These are phyloP conservation scores for Apamea monoglypha DNA, from an alignment of 2,888 invertebrate species.

Conservation along the genomic window DNA sequence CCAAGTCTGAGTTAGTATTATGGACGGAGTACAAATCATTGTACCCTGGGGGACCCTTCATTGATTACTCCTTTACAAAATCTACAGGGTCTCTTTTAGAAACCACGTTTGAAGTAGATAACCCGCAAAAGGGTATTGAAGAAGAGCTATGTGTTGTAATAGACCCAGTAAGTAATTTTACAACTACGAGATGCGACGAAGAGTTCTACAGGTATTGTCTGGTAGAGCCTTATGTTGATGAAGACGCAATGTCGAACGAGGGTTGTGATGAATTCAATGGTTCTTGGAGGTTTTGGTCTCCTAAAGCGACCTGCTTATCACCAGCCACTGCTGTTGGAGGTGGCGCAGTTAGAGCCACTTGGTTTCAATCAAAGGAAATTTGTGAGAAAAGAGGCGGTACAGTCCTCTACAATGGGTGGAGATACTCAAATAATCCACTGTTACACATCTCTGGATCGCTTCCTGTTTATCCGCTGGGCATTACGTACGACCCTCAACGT, in stretches of 20 bases:
- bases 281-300: slow-evolving; percentile 79
- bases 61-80: slow-evolving; percentile 82
- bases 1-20: slow-evolving; percentile 73
- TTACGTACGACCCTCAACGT: slow-evolving; percentile 72
- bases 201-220: slow-evolving; percentile 84
- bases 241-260: slow-evolving; percentile 68
- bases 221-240: slow-evolving; percentile 77
- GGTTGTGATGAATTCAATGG: slow-evolving; percentile 75
- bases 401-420: slow-evolving; percentile 84
- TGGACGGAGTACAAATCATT: slow-evolving; percentile 86
- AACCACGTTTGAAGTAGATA: slow-evolving; percentile 74
- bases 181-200: slow-evolving; percentile 80
- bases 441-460: slow-evolving; percentile 66
- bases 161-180: slow-evolving; percentile 78
- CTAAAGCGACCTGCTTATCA: slow-evolving; percentile 80
- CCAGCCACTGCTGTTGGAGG: slow-evolving; percentile 74
- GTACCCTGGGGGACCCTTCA: slow-evolving; percentile 85
- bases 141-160: slow-evolving; percentile 82
- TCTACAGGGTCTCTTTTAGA: slow-evolving; percentile 74
- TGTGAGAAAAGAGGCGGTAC: slow-evolving; percentile 78
- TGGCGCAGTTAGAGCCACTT: slow-evolving; percentile 82
- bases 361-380: slow-evolving; percentile 79
- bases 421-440: slow-evolving; percentile 80
- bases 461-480: slow-evolving; percentile 78
- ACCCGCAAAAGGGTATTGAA: slow-evolving; percentile 69